phyloP scores from a whole-genome alignment of 2,797 vertebrate genomes.

The Pachyuromys duprasi region DNA sequence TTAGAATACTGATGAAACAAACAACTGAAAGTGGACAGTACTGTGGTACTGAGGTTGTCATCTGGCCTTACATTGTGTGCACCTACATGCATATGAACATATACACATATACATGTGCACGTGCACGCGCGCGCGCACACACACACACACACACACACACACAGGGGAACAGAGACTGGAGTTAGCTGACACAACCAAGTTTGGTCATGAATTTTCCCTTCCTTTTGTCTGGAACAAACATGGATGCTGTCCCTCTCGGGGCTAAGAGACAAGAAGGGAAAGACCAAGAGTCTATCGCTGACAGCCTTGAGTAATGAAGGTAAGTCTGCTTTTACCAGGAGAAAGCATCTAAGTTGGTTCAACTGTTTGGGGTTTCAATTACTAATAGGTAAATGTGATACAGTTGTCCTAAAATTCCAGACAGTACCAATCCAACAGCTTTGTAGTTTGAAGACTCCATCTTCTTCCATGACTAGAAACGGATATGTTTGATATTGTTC shows the following conservation, averaged over 20 bases:
- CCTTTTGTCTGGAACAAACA: neutral
- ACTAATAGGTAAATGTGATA: neutral
- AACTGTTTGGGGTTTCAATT: neutral
- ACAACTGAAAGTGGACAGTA: neutral
- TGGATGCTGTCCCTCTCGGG: neutral
- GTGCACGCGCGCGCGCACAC: too few relatives aligned
- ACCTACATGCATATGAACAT: neutral
- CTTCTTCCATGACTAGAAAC: slow-evolving; percentile 25
- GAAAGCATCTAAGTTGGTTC: neutral
- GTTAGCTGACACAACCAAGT: neutral
- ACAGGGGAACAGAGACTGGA: neutral
- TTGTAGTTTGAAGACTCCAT: neutral
- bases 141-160: neutral
- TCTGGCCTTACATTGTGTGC: neutral
- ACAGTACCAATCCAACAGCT: neutral
- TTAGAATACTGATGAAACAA: neutral
- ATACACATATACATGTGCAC: neutral
- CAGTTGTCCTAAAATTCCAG: neutral
- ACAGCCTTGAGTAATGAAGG: neutral
- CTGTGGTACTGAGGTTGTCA: neutral
- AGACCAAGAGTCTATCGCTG: neutral
- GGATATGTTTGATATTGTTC: slow-evolving; percentile 7
- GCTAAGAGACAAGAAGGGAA: neutral
- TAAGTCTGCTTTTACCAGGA: neutral
- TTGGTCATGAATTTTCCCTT: neutral